Percentiles rank a stretch among this genome's conserved stretches.
Evolutionary conservation across 2,888 invertebrate species (phyloP).

Genomic region (Xestia c-nigrum): DNA sequence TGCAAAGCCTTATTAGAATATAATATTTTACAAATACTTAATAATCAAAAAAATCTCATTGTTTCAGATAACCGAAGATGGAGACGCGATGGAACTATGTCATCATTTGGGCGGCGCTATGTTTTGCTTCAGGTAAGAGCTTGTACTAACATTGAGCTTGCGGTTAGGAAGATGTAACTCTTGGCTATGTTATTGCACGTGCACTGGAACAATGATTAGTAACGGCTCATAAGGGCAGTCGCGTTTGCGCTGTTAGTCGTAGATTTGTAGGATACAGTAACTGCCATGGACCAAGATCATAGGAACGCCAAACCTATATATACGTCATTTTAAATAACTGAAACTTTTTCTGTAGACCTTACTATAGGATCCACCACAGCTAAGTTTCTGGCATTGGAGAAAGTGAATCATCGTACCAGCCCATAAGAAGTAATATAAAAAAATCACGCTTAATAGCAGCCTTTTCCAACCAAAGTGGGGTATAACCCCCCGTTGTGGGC

Average conservation of each 20-base stretch:
- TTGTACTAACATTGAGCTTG: not conserved
- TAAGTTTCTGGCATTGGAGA: too few species aligned
- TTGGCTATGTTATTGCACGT: slow-evolving; percentile 20
- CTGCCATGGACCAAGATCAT: too few species aligned
- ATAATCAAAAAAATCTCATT: slow-evolving; percentile 56
- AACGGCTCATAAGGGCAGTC: not conserved
- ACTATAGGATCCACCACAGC: too few species aligned
- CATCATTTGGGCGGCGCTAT: slow-evolving; percentile 72
- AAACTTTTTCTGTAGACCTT: too few species aligned
- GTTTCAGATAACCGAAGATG: slow-evolving; percentile 82
- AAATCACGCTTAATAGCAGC: too few species aligned
- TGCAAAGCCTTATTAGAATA: too few species aligned
- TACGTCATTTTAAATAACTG: too few species aligned
- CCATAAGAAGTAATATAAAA: too few species aligned
- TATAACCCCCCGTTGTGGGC: too few species aligned
- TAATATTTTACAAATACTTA: not conserved
- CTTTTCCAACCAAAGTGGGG: too few species aligned
- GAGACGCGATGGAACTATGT: slow-evolving; percentile 78
- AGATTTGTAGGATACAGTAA: not conserved
- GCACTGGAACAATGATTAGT: not conserved
- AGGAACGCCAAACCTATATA: too few species aligned
- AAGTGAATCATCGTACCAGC: too few species aligned
- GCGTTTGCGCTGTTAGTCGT: not conserved
- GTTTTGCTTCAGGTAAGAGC: slow-evolving; percentile 73
- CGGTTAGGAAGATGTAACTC: not conserved